Evolutionary conservation across 2,888 invertebrate genomes (phyloP).

Genomic region (Sesamia inferens): DNA sequence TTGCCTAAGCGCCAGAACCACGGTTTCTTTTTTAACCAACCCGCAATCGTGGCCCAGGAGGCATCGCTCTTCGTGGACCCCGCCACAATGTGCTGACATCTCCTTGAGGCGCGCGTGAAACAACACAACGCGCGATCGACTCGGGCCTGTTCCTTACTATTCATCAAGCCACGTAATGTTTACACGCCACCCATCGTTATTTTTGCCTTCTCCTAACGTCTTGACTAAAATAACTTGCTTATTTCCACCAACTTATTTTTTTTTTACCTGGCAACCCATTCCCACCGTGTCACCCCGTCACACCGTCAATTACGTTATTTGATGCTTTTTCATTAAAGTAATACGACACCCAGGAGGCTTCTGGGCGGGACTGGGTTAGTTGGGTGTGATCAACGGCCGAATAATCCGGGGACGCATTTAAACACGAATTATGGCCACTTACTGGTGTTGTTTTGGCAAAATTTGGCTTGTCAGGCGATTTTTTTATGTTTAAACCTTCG

Average conservation of each 20-base stretch:
- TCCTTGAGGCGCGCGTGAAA: too few relatives aligned
- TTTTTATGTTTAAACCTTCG: constrained; percentile 47
- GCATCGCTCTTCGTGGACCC: too few relatives aligned
- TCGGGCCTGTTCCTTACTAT: neutral
- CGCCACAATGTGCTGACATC: too few relatives aligned
- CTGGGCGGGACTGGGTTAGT: constrained; percentile 75
- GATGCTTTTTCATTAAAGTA: constrained; percentile 88
- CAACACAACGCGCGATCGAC: too few relatives aligned
- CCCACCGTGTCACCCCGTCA: constrained; percentile 53
- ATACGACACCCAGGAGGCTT: constrained; percentile 77
- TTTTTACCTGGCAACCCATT: constrained; percentile 57
- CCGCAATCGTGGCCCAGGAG: too few relatives aligned
- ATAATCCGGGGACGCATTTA: constrained; percentile 63
- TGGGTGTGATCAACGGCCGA: constrained; percentile 66
- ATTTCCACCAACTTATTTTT: neutral
- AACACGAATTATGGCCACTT: constrained; percentile 56
- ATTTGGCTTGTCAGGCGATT: constrained; percentile 49
- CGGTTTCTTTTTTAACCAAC: too few relatives aligned
- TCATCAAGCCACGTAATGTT: neutral
- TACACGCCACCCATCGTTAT: rapidly evolving
- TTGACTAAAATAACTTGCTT: neutral
- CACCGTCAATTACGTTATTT: constrained; percentile 86
- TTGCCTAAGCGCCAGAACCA: too few relatives aligned
- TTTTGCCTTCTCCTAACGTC: neutral
- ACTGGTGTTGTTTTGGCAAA: constrained; percentile 47